Base-by-base conservation (phyloP, 2,888 invertebrate genomes). In the Ophion costatus region DNA sequence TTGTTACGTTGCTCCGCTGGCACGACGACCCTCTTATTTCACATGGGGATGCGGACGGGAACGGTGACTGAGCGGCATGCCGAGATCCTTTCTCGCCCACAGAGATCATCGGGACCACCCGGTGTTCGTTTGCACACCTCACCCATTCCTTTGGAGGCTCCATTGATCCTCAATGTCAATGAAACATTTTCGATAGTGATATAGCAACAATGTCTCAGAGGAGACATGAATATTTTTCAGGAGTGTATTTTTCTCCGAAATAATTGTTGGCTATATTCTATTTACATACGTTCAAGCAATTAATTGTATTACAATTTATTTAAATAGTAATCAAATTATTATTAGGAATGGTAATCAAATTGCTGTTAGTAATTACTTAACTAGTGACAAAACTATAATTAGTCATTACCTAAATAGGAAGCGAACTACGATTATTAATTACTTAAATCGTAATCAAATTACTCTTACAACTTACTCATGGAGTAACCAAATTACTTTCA, bases 61-160 rank as follows among this genome's bases (percentile, higher is more conserved):
- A n/a, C 63, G 51, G 63, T 20, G 61, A 61, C 20, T 59, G 78
- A 67, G 66, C 45, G 57, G 33, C 17, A 77, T 56, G 22, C 75
- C 33, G 38, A 78, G 78, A 78, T 78, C 51, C 70, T 78, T 63
- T 63, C 61, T 61, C 78, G 78, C 70, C 63, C 78, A 63, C 70
- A 70, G 70, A 63, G 63, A 70, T 63, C 63, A 51, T 51, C 51
- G 17, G 51, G 78, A 79, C 78, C 78, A 79, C 78, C 78, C 79
- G 56, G 63, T 5, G 33, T n/a, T 79, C 63, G 71, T 11, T 61
- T 66, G 42, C 42, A 61, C 74, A 17, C 22, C 20, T 61, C 71
- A 20, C 20, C 38, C 42, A 63, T 45, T 29, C 56, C n/a, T 24
- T 56, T 51, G 17, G 17, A 63, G 64, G 20, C 33, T 75, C 20